A percentile compares a stretch with the other conserved stretches of the same genome.
Conservation (phyloP, 92 coral and sea anemone species). For the Epizoanthus fatuus region DNA sequence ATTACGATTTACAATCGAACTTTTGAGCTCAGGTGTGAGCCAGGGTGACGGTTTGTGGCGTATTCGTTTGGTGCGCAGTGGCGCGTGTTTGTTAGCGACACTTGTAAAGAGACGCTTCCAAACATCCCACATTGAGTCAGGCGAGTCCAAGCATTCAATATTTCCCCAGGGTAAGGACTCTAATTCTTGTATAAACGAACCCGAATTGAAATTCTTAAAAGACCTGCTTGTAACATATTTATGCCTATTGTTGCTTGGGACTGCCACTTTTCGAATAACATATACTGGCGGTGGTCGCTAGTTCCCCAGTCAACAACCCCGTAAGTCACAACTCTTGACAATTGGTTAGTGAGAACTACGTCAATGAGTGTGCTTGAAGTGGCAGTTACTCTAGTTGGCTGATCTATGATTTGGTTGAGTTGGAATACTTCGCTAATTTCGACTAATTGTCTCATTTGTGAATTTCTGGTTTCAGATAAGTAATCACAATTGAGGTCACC, state of each 20-base stretch:
- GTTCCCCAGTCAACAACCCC: slow-evolving; percentile 17
- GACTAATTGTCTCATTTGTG: no score
- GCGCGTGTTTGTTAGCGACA: slow-evolving; percentile 62
- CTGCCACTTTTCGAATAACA: slow-evolving; percentile 5
- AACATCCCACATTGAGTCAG: slow-evolving; percentile 28
- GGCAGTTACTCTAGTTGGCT: slow-evolving; percentile 28
- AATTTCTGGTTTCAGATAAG: neutral
- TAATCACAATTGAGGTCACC: slow-evolving; percentile 47
- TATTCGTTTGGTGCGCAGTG: slow-evolving; percentile 50
- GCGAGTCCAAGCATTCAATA: slow-evolving; percentile 35
- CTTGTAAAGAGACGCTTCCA: slow-evolving; percentile 47
- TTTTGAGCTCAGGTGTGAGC: slow-evolving; percentile 60
- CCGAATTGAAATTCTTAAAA: no score
- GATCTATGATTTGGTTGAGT: no score
- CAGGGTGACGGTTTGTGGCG: slow-evolving; percentile 62
- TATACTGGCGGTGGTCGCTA: slow-evolving; percentile 3
- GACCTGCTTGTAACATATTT: no score
- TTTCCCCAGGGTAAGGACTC: slow-evolving; percentile 36
- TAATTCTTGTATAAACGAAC: neutral
- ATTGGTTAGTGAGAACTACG: slow-evolving; percentile 52
- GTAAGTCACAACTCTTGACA: slow-evolving; percentile 25
- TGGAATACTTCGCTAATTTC: no score
- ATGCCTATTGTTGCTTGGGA: neutral
- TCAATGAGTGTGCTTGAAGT: slow-evolving; percentile 52
- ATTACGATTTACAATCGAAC: slow-evolving; percentile 45